Percentiles rank a stretch among this genome's conserved stretches.
These are phyloP conservation scores for Tenthredo notha DNA, from an alignment of 2,888 invertebrate species.

Conservation along the genomic window DNA sequence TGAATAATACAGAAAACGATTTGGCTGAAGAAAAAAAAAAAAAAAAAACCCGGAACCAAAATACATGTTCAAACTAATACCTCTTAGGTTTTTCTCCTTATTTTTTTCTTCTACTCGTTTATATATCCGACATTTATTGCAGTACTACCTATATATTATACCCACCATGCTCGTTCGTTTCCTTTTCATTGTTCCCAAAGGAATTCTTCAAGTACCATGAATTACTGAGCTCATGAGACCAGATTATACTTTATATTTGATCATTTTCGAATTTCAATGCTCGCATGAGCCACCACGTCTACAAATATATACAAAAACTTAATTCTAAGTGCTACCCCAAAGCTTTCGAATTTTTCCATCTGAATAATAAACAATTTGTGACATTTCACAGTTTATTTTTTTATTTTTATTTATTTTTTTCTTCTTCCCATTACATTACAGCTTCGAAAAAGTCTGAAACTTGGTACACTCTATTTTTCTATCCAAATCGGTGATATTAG, in stretches of 20 bases:
- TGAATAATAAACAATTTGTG: too few relatives aligned
- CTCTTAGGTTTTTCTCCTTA: not conserved
- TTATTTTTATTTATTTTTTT: too few relatives aligned
- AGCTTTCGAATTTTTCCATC: too few relatives aligned
- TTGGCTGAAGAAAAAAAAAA: too few relatives aligned
- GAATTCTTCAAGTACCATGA: constrained; percentile 11
- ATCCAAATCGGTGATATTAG: not conserved
- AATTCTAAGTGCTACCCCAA: too few relatives aligned
- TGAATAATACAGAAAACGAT: not conserved
- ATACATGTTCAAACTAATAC: not conserved
- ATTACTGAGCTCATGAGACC: not conserved
- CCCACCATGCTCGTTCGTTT: not conserved
- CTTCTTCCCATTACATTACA: too few relatives aligned
- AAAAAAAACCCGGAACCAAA: not conserved
- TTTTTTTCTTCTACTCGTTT: not conserved
- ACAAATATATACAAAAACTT: not conserved
- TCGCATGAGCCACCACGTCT: too few relatives aligned
- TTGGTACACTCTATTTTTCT: too few relatives aligned
- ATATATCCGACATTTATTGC: constrained; percentile 4
- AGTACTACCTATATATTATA: not conserved
- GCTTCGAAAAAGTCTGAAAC: too few relatives aligned
- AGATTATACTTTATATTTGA: not conserved
- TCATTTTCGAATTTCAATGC: too few relatives aligned
- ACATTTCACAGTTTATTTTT: too few relatives aligned
- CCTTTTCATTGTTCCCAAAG: constrained; percentile 27